Base-by-base conservation (phyloP, 35 echinoderm and acorn worm genomes). In the Lytechinus variegatus region DNA sequence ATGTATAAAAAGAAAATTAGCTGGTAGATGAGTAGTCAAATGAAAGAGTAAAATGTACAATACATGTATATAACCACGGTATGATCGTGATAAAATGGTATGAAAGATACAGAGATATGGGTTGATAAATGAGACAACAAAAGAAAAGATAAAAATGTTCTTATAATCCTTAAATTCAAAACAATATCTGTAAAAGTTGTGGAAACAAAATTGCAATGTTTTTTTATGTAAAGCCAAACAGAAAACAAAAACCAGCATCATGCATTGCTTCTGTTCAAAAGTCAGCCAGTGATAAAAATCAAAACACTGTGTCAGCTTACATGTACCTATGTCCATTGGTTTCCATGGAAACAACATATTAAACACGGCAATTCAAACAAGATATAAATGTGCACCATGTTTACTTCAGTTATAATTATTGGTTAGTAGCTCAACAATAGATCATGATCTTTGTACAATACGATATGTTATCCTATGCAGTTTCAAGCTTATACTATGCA, bases 241-340 rank as follows among this genome's bases (percentile, higher is more conserved):
- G 10, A 12, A 79, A 21, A 21, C 11, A 21, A 24, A 24, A 19
- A 79, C 10, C 66, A 79, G 19, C 14, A 79, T 44, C 88, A 90
- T 90, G 88, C 88, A 90, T 44, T 90, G 88, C 52, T 90, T 51
- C 88, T 90, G 88, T 90, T 90, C 88, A 90, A 90, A 90, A 90
- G 88, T 90, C 88, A 44, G 52, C 52, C 88, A 90, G 88, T 44
- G 19, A 16, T n/a, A 79, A 79, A 71, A 7, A 24, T 16, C 66
- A 79, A 60, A 79, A 79, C 21, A 79, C 52, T 52, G 52, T 33
- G 4, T 89, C 88, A 90, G 28, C 88, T 90, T 52, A n/a, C n/a
- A n/a, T n/a, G n/a, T n/a, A 90, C 88, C 29, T 9, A 29, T 89
- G 24, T 90, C 88, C 88, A 90, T 14, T 10, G 88, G 29, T 90